These are phyloP conservation scores for Eledona agricola DNA, from an alignment of 2,888 invertebrate genomes.

Conservation along the genomic window DNA sequence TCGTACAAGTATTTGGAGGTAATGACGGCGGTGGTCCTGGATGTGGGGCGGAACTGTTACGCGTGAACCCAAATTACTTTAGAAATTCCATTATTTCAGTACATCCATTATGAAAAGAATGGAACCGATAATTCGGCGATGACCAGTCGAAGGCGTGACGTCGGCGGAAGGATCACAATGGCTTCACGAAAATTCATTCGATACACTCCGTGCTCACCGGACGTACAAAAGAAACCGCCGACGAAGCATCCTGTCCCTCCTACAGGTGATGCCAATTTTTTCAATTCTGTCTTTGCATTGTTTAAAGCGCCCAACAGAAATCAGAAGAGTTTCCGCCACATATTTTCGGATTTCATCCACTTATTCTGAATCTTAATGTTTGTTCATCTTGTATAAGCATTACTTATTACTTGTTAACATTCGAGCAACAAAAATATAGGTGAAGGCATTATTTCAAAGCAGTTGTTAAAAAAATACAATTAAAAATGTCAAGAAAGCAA, in stretches of 20 bases:
- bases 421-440: too few species aligned
- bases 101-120: slow-evolving; percentile 43
- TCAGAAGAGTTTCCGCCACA: too few species aligned
- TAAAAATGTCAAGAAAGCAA: too few species aligned
- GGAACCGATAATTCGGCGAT: slow-evolving; percentile 42
- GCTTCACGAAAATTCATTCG: slow-evolving; percentile 43
- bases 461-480: too few species aligned
- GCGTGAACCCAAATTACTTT: slow-evolving; percentile 38
- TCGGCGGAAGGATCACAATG: slow-evolving; percentile 38
- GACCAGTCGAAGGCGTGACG: slow-evolving; percentile 43
- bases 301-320: too few species aligned
- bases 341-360: too few species aligned
- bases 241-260: slow-evolving; percentile 9
- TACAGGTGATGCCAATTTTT: slow-evolving; percentile 24
- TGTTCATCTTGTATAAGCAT: too few species aligned
- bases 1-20: slow-evolving; percentile 19
- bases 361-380: too few species aligned
- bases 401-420: too few species aligned
- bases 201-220: slow-evolving; percentile 34
- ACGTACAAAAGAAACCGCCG: slow-evolving; percentile 21
- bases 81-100: slow-evolving; percentile 41
- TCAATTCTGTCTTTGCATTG: too few species aligned
- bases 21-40: slow-evolving; percentile 34
- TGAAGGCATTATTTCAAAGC: too few species aligned
- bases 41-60: slow-evolving; percentile 35